phyloP scores from a whole-genome alignment of 2,888 invertebrate genomes.

The Anoplius nigerrimus region DNA sequence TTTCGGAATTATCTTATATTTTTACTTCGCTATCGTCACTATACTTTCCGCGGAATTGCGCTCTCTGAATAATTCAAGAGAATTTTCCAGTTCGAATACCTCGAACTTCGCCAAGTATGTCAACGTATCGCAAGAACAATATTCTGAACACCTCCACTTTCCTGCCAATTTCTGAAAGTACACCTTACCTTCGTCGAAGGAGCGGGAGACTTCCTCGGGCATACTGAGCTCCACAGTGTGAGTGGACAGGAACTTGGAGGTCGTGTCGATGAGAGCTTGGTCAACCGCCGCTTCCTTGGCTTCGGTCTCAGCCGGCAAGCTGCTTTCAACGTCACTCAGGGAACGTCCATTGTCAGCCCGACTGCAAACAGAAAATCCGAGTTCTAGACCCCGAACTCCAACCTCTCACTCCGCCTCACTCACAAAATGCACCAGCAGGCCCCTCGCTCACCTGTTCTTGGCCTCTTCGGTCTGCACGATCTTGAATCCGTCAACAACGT shows the following conservation, averaged over 20 bases:
- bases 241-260: constrained; percentile 85
- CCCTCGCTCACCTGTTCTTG: constrained; percentile 66
- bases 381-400: too few relatives aligned
- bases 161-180: too few relatives aligned
- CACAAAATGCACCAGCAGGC: constrained; percentile 8
- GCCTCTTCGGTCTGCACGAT: constrained; percentile 76
- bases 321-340: constrained; percentile 79
- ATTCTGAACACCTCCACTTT: too few relatives aligned
- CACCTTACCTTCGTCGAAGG: constrained; percentile 90
- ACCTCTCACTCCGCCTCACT: neutral
- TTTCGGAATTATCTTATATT: too few relatives aligned
- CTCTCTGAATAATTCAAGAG: too few relatives aligned
- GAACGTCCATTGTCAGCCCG: constrained; percentile 77
- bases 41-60: too few relatives aligned
- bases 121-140: too few relatives aligned
- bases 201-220: constrained; percentile 85
- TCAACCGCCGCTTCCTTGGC: constrained; percentile 85
- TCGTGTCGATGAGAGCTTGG: constrained; percentile 83
- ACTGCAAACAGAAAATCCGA: constrained; percentile 48
- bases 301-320: constrained; percentile 83
- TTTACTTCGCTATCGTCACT: too few relatives aligned
- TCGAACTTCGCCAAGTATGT: too few relatives aligned
- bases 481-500: constrained; percentile 74
- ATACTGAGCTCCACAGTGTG: constrained; percentile 89
- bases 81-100: too few relatives aligned